Conservation (phyloP, 2,113 vertebrate species). For the Lagopus muta region DNA sequence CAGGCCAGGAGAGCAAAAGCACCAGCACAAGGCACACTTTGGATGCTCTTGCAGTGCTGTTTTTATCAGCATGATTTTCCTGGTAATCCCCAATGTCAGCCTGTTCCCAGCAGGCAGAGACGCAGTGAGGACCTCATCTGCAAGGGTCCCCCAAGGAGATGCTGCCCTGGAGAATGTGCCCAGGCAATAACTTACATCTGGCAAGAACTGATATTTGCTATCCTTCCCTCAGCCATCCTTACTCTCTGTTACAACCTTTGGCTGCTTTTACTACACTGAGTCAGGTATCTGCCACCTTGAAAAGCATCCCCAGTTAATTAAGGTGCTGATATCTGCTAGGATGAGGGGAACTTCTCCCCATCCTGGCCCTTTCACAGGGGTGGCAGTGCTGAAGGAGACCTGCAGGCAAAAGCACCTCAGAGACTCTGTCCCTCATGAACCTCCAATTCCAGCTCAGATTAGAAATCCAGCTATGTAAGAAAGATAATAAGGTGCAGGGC, state of each 20-base stretch:
- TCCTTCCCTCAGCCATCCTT: background rate
- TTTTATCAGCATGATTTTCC: background rate
- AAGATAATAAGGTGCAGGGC: background rate
- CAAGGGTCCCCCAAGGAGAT: background rate
- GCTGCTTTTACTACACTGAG: background rate
- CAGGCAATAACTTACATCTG: background rate
- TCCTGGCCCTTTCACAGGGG: background rate
- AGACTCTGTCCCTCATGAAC: background rate
- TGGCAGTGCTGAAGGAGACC: background rate
- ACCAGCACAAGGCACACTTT: background rate
- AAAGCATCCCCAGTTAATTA: background rate
- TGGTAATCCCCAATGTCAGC: background rate
- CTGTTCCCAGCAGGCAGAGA: accelerated
- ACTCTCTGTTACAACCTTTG: background rate
- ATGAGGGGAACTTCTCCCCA: background rate
- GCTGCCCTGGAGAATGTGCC: background rate
- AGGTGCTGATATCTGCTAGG: background rate
- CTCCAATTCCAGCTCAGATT: background rate
- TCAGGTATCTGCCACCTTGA: background rate
- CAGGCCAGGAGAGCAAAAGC: background rate
- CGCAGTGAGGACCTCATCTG: background rate
- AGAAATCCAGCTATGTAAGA: background rate
- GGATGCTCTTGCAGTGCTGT: background rate
- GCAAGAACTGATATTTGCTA: background rate
- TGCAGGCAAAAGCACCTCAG: background rate